Base-by-base conservation (phyloP, 1,140 invertebrate genomes). In the Oncopodura yosiiana region DNA sequence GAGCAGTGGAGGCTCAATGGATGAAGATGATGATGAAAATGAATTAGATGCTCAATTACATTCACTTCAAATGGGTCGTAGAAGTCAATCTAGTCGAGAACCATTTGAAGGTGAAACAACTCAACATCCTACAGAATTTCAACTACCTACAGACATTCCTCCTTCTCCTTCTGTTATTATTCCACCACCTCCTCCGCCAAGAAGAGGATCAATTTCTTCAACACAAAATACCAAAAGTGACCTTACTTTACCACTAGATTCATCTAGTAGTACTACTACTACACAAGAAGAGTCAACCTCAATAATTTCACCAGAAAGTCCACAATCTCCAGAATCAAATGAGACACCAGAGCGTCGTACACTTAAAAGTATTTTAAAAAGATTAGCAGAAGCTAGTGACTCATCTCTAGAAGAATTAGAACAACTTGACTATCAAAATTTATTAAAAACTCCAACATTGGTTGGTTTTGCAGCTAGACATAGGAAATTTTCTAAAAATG, bases 401-500 rank as follows among this genome's bases (percentile, higher is more conserved):
- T 43, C 53, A 3, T 24, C 16, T 9, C 32, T 44, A 19, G 24
- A 11, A 26, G 38, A 50, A 11, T 48, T 41, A n/a, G 58, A 56
- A 32, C 49, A 56, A 11, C 23, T 44, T 3, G 60, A 66, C 44
- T 53, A 64, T 24, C 44, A 60, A 65, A n/a, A 63, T 21, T 69
- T 86, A 30, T 82, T 87, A 72, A 71, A 80, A 63, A 83, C 85
- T 30, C 86, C 83, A 43, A 89, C 86, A 38, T 75, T 89, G 53
- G 68, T 69, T 60, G 87, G 86, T 39, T 90, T 87, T 70, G 86
- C 83, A 21, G 86, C 85, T 29, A 75, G 87, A 67, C 86, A 88
- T 70, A 84, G 84, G 52, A 90, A 89, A 69, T 78, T 90, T 66
- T 78, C 84, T 32, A 90, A 90, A 75, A 87, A 86, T 71, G 85